Evolutionary conservation across 37 sponge, comb jelly and placozoan genomes (phyloP), one percentile per base, ranked within the genome.

Genomic region (Aphrocallistes beatrix): DNA sequence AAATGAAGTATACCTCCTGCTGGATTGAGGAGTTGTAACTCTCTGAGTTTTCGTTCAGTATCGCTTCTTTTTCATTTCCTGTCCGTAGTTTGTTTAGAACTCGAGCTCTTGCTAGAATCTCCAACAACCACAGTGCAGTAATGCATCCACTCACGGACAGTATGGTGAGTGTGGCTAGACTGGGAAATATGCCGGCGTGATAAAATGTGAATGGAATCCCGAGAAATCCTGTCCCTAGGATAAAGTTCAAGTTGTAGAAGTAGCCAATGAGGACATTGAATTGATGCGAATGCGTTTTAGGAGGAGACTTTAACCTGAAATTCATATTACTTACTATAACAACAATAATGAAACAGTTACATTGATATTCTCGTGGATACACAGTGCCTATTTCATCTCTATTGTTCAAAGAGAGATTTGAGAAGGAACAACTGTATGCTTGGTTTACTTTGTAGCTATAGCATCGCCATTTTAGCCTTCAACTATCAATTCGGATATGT

Each of bases 161-260:
- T 21, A 60, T 8, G 21, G 75, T 60, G 1, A 60, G 75, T 28
- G 75, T 60, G 28, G n/a, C 6, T 60, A 60, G n/a, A 60, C 75
- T 60, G 3, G 75, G 75, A 21, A 60, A 19, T 25, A 60, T 60
- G 3, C 75, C 75, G n/a, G 75, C 75, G 75, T 60, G 10, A 60
- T 19, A 60, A 6, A 60, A 60, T 32, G 75, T 60, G 34, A 60
- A 60, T 60, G 75, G 75, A 25, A 60, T 60, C 17, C 75, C 75
- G 34, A 60, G 75, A 60, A 60, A 60, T 6, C 75, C 75, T 13
- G 75, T 60, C 8, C 75, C 75, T 19, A 60, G 75, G 34, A 60
- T 60, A 60, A 60, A 60, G n/a, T 60, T 60, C 75, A 60, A 60
- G 21, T 60, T 60, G n/a, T 60, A 60, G n/a, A 60, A 60, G 75